Conservation (phyloP, 2,797 vertebrate genomes). For the Graptemys geographica region DNA sequence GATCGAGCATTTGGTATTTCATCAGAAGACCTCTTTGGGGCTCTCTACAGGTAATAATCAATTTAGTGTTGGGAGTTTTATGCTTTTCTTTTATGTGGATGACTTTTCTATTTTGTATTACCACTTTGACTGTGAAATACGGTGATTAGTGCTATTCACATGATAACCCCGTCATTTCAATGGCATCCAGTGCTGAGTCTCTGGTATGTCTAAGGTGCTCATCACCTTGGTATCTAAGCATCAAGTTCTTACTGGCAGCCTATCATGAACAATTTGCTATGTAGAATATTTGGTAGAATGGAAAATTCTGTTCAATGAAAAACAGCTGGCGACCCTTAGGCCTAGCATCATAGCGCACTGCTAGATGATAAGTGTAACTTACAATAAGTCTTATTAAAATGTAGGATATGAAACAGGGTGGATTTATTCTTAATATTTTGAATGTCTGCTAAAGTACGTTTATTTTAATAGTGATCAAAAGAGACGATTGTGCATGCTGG, state of each 20-base stretch:
- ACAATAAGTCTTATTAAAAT: background rate
- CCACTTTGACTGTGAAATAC: background rate
- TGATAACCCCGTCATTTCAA: background rate
- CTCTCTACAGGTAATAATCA: conserved; percentile 89
- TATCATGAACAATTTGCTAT: background rate
- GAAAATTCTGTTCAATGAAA: background rate
- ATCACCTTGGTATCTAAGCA: background rate
- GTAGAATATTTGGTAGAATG: background rate
- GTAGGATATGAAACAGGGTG: background rate
- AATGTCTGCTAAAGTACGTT: background rate
- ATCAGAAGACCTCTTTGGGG: conserved; percentile 86
- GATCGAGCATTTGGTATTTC: conserved; percentile 86
- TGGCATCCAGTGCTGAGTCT: background rate
- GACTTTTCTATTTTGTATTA: background rate
- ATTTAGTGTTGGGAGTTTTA: background rate
- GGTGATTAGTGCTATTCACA: background rate
- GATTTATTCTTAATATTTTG: too few species aligned
- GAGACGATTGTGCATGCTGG: background rate
- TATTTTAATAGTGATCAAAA: background rate
- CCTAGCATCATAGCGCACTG: background rate
- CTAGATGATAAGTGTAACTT: background rate
- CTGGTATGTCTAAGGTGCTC: background rate
- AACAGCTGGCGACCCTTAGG: background rate
- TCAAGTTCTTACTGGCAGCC: background rate
- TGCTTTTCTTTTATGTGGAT: background rate